Evolutionary conservation across 2,888 invertebrate species (phyloP).

Genomic region (Epistrophe eligans): DNA sequence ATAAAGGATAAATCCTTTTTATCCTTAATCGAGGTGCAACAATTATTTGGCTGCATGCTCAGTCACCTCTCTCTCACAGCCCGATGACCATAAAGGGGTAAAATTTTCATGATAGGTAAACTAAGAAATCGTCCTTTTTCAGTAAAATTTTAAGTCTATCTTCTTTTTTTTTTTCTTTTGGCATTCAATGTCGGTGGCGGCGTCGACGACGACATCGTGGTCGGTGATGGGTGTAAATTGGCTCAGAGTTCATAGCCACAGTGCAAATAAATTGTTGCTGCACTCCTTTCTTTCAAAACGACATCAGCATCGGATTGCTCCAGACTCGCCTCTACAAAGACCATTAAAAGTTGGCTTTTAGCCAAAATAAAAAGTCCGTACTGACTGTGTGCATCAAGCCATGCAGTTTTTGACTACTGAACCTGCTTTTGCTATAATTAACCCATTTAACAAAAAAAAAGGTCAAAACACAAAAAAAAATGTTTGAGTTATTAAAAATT

Average conservation of each 20-base stretch:
- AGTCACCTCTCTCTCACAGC: neutral
- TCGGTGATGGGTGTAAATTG: slow-evolving; percentile 42
- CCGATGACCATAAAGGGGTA: slow-evolving; percentile 18
- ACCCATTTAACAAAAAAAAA: slow-evolving; percentile 56
- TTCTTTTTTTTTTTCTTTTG: slow-evolving; percentile 25
- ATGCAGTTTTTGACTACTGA: slow-evolving; percentile 8
- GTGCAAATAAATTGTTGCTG: slow-evolving; percentile 64
- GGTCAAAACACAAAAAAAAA: slow-evolving; percentile 5
- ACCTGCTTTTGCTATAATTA: slow-evolving; percentile 57
- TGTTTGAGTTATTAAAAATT: slow-evolving; percentile 58
- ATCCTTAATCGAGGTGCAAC: slow-evolving; percentile 26
- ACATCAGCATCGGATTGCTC: slow-evolving; percentile 24
- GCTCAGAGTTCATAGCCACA: slow-evolving; percentile 15
- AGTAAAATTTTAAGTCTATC: slow-evolving; percentile 47
- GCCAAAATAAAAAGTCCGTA: slow-evolving; percentile 45
- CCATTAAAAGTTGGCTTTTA: slow-evolving; percentile 66
- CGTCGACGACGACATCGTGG: neutral
- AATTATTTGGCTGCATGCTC: slow-evolving; percentile 38
- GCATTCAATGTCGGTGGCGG: neutral
- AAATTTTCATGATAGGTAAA: slow-evolving; percentile 51
- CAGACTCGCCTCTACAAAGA: slow-evolving; percentile 22
- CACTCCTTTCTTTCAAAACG: slow-evolving; percentile 46
- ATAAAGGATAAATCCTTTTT: slow-evolving; percentile 21
- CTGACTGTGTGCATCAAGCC: slow-evolving; percentile 29
- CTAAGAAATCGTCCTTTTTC: slow-evolving; percentile 42